Conservation (phyloP, 2,113 vertebrate species). For the Colossoma macropomum region DNA sequence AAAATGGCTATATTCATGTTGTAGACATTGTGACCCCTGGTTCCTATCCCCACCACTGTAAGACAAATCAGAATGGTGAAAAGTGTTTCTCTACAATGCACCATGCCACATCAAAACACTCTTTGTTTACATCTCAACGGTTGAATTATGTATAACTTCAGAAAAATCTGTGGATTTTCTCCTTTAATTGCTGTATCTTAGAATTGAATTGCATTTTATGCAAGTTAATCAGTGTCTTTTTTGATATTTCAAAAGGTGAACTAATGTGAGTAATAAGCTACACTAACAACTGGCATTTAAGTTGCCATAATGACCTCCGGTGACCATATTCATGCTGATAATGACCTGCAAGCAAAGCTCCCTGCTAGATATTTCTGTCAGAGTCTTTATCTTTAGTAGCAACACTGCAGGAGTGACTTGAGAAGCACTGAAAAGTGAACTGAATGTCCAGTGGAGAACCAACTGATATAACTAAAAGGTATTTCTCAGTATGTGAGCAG, state of each 20-base stretch:
- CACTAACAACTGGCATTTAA: background rate
- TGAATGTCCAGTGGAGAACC: background rate
- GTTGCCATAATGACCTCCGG: background rate
- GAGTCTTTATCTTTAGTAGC: background rate
- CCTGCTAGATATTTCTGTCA: background rate
- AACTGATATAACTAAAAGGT: background rate
- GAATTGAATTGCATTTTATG: background rate
- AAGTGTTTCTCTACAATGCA: too few relatives aligned
- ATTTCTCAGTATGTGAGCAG: background rate
- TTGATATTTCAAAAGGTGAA: background rate
- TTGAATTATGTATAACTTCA: too few relatives aligned
- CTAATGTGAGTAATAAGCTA: background rate
- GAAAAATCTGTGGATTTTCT: too few relatives aligned
- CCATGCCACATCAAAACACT: too few relatives aligned
- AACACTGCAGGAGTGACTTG: background rate
- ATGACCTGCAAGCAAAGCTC: background rate
- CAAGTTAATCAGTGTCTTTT: background rate
- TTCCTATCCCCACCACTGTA: too few relatives aligned
- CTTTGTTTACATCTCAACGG: too few relatives aligned
- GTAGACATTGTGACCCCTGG: too few relatives aligned
- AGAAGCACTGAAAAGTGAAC: background rate
- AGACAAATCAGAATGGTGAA: too few relatives aligned
- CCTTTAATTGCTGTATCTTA: too few relatives aligned
- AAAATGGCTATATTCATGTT: too few relatives aligned
- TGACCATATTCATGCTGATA: background rate